Evolutionary conservation across 1,140 invertebrate species (phyloP), one percentile per base, ranked within the genome.

Genomic region (Planococcus citri): DNA sequence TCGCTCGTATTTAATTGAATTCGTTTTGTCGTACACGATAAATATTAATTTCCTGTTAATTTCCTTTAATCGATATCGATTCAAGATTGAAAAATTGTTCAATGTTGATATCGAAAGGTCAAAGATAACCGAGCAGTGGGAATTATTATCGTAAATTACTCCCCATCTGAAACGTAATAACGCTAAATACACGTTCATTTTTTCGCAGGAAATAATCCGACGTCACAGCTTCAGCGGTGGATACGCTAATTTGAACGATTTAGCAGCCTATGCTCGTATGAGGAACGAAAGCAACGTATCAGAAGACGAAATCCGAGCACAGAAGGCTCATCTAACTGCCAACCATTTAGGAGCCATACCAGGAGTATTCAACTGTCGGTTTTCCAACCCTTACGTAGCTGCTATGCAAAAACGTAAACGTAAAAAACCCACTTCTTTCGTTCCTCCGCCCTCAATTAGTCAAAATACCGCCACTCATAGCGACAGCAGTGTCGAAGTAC

Each of bases 351-450:
- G 78, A n/a, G 83, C 83, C 1, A 90, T 91, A 74, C 88, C 88
- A 0, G 91, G 90, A 0, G 91, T 94, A 1, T 94, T 94, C 75
- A 94, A 93, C 77, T 94, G 92, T 76, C 82, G 90, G 37, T 91
- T 94, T 73, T 82, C 85, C 0, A 92, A 91, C 78, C 88, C 90
- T 6, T 82, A 80, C 64, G 71, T 73, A 21, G 75, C 75, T 8
- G 80, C 80, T 0, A 81, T 83, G 14, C 79, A 83, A 51, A 89
- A 88, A 74, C 82, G 91, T 22, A 94, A 94, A 75, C 93, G 92
- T 78, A 94, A 94, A 75, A 93, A 93, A 76, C 91, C 91, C 12
- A 92, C 90, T 0, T 87, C 85, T 0, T 92, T 93, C 76, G 86
- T 93, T 1, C 90, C 89, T 0, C 88, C 89, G 12, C 90, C 90